Evolutionary conservation across 2,888 invertebrate genomes (phyloP).

Genomic region (Gymnosoma rotundatum): DNA sequence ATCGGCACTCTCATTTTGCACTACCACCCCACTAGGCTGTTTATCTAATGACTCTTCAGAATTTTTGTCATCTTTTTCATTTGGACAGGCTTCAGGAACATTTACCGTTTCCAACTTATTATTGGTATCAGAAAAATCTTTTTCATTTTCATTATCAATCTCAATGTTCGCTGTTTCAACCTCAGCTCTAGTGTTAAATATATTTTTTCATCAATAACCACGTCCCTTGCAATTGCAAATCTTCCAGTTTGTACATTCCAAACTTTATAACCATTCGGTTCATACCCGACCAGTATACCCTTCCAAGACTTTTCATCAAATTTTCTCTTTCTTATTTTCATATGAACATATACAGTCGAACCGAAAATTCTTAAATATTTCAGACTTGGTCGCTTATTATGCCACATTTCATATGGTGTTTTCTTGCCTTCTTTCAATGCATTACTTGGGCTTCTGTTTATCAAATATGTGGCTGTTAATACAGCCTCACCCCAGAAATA

Average conservation of each 20-base stretch:
- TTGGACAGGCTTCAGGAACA: slow-evolving; percentile 26
- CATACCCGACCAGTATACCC: slow-evolving; percentile 61
- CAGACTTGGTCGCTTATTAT: slow-evolving; percentile 64
- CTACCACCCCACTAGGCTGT: not conserved
- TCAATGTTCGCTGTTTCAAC: not conserved
- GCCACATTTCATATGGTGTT: slow-evolving; percentile 78
- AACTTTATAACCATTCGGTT: slow-evolving; percentile 68
- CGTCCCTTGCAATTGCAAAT: slow-evolving; percentile 69
- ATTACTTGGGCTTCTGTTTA: slow-evolving; percentile 78
- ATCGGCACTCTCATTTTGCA: not conserved
- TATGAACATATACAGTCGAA: slow-evolving; percentile 68
- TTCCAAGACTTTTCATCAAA: slow-evolving; percentile 70
- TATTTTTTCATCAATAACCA: slow-evolving; percentile 66
- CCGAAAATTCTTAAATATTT: slow-evolving; percentile 69
- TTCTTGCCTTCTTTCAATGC: slow-evolving; percentile 73
- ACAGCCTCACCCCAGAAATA: slow-evolving; percentile 77
- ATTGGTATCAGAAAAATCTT: not conserved
- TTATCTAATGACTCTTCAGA: no score
- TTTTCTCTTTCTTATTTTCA: slow-evolving; percentile 67
- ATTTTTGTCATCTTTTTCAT: not conserved
- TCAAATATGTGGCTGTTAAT: slow-evolving; percentile 77
- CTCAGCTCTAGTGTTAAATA: slow-evolving; percentile 63
- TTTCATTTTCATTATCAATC: not conserved
- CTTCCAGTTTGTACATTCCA: slow-evolving; percentile 63
- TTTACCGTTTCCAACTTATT: slow-evolving; percentile 1